Conservation (phyloP, 2,888 invertebrate species). For the Lymantria monacha region DNA sequence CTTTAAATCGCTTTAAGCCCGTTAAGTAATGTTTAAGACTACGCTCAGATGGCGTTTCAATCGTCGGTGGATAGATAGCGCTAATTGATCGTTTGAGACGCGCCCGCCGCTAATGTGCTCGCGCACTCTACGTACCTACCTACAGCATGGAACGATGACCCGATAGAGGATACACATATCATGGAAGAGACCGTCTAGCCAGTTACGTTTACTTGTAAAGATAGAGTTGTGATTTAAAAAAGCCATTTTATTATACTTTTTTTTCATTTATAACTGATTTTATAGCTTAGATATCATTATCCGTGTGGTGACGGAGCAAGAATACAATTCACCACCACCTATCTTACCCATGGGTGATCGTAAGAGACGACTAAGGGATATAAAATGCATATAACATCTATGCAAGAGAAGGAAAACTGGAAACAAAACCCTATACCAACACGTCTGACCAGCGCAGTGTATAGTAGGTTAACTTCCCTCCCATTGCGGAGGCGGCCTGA, state of each 20-base stretch:
- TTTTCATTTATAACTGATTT: no score
- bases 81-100: constrained; percentile 74
- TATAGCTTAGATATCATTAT: background rate
- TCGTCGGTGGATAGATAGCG: constrained; percentile 66
- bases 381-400: no score
- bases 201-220: background rate
- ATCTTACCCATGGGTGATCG: no score
- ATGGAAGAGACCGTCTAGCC: constrained; percentile 9
- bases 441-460: no score
- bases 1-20: background rate
- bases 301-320: no score
- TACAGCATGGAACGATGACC: constrained; percentile 35
- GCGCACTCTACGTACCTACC: constrained; percentile 47
- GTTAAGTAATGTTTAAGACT: constrained; percentile 2
- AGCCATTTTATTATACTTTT: background rate
- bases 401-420: no score
- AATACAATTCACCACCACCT: no score
- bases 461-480: no score
- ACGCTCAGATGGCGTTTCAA: constrained; percentile 55
- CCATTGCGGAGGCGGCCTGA: no score
- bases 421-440: no score
- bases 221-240: background rate
- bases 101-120: constrained; percentile 70
- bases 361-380: no score
- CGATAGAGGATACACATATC: constrained; percentile 19